These are phyloP conservation scores for Elegia similella DNA, from an alignment of 2,888 invertebrate genomes.

Conservation along the genomic window DNA sequence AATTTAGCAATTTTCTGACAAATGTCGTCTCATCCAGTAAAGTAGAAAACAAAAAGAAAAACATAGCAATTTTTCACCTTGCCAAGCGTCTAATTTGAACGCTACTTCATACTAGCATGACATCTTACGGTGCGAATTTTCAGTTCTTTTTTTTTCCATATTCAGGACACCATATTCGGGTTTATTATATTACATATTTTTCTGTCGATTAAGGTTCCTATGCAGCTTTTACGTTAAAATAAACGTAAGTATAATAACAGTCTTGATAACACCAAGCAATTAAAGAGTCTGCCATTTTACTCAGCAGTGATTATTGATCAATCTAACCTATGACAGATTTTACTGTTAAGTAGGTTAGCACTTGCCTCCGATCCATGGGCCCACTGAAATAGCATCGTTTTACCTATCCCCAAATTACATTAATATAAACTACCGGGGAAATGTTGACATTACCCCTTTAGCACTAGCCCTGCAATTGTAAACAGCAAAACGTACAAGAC, in stretches of 20 bases:
- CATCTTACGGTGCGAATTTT: not conserved
- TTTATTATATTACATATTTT: no score
- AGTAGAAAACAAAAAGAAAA: not conserved
- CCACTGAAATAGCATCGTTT: not conserved
- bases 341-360: not conserved
- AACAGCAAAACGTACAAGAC: slow-evolving; percentile 4
- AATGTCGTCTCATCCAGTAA: not conserved
- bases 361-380: not conserved
- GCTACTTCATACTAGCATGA: not conserved
- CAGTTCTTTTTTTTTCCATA: not conserved
- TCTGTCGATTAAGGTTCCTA: no score
- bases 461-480: not conserved
- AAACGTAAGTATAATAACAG: no score
- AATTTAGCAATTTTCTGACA: slow-evolving; percentile 1
- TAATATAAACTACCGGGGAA: not conserved
- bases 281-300: no score
- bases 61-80: not conserved
- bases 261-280: no score
- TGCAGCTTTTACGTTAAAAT: no score
- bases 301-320: no score
- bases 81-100: not conserved
- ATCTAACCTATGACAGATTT: no score
- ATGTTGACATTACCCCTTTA: not conserved
- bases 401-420: not conserved
- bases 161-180: not conserved